Percentiles rank a stretch among this genome's conserved stretches.
phyloP scores from a whole-genome alignment of 2,888 invertebrate species.

The Amblyjoppa fuscipennis region DNA sequence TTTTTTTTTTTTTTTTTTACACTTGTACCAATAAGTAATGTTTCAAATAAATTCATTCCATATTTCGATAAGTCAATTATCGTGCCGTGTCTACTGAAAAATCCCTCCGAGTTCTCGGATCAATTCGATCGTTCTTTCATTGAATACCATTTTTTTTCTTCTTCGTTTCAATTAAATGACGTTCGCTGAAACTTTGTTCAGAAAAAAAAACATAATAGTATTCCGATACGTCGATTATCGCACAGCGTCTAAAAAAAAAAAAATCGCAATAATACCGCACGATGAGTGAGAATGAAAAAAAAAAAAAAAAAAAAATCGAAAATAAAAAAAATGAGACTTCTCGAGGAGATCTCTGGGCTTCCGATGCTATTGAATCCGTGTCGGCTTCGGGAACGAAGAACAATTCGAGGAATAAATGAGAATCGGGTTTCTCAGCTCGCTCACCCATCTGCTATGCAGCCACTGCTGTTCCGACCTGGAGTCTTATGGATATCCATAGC shows the following conservation, averaged over 20 bases:
- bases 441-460: slow-evolving; percentile 17
- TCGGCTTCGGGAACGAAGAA: slow-evolving; percentile 49
- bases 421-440: slow-evolving; percentile 26
- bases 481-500: slow-evolving; percentile 85
- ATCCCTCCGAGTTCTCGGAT: too few species aligned
- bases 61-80: too few species aligned
- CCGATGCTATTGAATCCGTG: slow-evolving; percentile 40
- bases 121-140: too few species aligned
- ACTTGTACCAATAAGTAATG: too few species aligned
- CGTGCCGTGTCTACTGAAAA: too few species aligned
- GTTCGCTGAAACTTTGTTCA: too few species aligned
- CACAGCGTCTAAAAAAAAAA: background rate
- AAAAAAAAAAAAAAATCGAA: background rate
- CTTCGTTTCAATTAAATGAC: background rate
- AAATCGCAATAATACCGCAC: background rate
- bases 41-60: too few species aligned
- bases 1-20: too few species aligned
- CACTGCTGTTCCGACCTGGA: slow-evolving; percentile 75
- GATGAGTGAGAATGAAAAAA: background rate
- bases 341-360: slow-evolving; percentile 16
- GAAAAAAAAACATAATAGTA: too few species aligned
- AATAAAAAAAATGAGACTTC: background rate
- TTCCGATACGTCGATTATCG: too few species aligned
- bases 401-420: slow-evolving; percentile 40
- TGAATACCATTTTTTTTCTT: too few species aligned